Base-by-base conservation (phyloP, 1,140 invertebrate species). In the Aphaenogaster ashmeadi region DNA sequence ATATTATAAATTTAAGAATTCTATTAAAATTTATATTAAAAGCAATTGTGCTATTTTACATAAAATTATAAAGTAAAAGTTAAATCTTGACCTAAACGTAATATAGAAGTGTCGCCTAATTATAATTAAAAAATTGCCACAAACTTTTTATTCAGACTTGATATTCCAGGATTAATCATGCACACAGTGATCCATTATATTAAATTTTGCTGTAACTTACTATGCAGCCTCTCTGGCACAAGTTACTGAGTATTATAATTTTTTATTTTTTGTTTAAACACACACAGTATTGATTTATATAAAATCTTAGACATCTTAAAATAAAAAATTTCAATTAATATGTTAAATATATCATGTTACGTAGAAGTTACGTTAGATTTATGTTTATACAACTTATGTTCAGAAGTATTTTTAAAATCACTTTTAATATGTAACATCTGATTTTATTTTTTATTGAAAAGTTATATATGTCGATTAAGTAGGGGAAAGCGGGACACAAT, bases 201-300 rank as follows among this genome's bases (percentile, higher is more conserved):
- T 75, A 75, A 75, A 75, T 75, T 75, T 77, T 41, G 38, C 54
- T 58, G 7, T 27, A 21, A 77, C 38, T 77, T 77, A 77, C 38
- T 44, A 9, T 77, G 38, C 54, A 77, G 36, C 11, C n/a, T 56
- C 41, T n/a, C 6, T 36, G 2, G 13, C 11, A 56, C 2, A 41
- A 56, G 52, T 77, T 77, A 41, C 3, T 13, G 11, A 56, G 52
- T 56, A 75, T 21, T 38, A 54, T 41, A 60, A 56, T 56, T 41
- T 75, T 74, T 77, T 41, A 60, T 27, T 77, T 1, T 58, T 41
- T 41, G 54, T 60, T 33, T 38, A 60, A 77, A 41, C 27, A 27
- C 27, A 27, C 0, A 27, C 18, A 44, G 13, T 75, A 75, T 36
- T 54, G 13, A 75, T 75, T 41, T 41, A 41, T 21, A 41, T 21